Conservation (phyloP, 2,113 vertebrate genomes). For the Erinaceus europaeus region DNA sequence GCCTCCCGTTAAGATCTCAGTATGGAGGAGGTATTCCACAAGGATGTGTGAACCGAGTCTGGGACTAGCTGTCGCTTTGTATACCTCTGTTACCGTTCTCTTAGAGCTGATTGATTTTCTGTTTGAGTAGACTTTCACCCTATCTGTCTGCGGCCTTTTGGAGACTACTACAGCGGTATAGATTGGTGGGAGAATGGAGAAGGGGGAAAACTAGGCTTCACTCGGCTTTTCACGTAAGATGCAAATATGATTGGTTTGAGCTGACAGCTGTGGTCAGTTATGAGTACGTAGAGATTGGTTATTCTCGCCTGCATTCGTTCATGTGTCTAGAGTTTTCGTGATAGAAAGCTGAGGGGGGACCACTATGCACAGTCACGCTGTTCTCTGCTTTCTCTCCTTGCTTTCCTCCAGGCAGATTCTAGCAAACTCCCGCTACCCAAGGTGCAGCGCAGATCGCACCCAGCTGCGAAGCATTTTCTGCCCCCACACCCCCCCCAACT, state of each 20-base stretch:
- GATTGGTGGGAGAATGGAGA: constrained; percentile 1
- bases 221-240: neutral
- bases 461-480: neutral
- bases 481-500: neutral
- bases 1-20: neutral
- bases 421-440: neutral
- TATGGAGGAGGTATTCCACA: neutral
- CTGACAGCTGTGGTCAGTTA: neutral
- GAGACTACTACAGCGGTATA: neutral
- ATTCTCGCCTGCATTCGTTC: neutral
- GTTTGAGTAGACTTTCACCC: neutral
- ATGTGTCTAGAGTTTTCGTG: constrained; percentile 2
- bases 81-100: neutral
- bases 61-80: neutral
- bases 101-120: neutral
- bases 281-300: neutral
- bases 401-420: neutral
- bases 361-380: neutral
- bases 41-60: neutral
- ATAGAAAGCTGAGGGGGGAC: neutral
- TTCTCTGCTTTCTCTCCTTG: neutral
- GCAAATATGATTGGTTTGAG: neutral
- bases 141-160: constrained; percentile 1
- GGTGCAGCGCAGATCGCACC: neutral
- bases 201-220: neutral